Base-by-base conservation (phyloP, 2,888 invertebrate species). In the Brachylomia viminalis region DNA sequence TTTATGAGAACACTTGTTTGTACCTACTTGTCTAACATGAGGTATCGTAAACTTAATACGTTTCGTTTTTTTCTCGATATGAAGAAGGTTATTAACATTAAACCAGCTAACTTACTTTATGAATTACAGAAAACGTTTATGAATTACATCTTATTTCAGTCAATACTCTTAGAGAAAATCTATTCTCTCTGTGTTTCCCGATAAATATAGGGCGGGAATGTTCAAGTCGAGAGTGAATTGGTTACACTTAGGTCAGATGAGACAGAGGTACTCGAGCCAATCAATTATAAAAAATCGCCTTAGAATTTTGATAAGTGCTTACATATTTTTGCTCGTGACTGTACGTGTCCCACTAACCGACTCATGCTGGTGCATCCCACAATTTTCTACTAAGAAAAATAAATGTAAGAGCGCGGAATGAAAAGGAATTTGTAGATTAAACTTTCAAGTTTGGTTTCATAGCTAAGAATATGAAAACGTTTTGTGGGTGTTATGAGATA, bases 361-460 rank as follows among this genome's bases (percentile, higher is more conserved):
- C 33, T 58, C 45, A 30, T 56, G 56, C 23, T 56, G 6, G 70
- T 42, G 54, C 30, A 64, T 64, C 73, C 42, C 47, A 65, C 52
- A 71, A 77, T 71, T 67, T 82, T 61, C 30, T 45, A 30, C 56
- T n/a, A n/a, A 54, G 77, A 82, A 85, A 82, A 85, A 85, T 85
- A n/a, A n/a, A n/a, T n/a, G n/a, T n/a, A n/a, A n/a, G n/a, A 54
- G 54, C 66, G 11, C 15, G 58, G 56, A 64, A 49, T 64, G 69
- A 49, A 70, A 42, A 61, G 49, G 70, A 82, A 77, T 82, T 81
- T 56, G 17, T 38, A 77, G 77, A 83, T 82, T 82, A 71, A 59
- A 84, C 54, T 52, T 82, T 76, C 15, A 75, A 66, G 59, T 61
- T 66, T 42, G 33, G 52, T 84, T 56, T 52, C 49, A 59, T 69